phyloP scores from a whole-genome alignment of 2,888 invertebrate species.

The Apamea monoglypha region DNA sequence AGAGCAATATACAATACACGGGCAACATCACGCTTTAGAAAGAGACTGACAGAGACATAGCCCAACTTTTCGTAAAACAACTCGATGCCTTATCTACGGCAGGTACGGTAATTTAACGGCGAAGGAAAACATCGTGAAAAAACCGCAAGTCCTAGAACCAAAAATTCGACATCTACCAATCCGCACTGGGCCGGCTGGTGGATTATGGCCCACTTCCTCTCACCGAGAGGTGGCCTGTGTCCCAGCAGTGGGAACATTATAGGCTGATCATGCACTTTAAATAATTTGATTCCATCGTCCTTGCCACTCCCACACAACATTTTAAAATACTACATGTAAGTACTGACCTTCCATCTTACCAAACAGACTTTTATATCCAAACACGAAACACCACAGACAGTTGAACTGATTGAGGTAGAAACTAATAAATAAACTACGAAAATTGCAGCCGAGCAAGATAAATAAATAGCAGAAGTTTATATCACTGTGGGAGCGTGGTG shows the following conservation, averaged over 20 bases:
- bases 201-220: not conserved
- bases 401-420: constrained; percentile 21
- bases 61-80: not conserved
- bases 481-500: constrained; percentile 16
- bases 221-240: not conserved
- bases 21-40: not conserved
- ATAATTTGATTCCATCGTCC: not conserved
- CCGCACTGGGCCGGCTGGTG: not conserved
- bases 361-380: constrained; percentile 37
- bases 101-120: not conserved
- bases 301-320: not conserved
- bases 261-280: not conserved
- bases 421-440: constrained; percentile 48
- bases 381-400: constrained; percentile 16
- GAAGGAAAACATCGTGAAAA: not conserved
- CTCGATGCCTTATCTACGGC: not conserved
- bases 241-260: not conserved
- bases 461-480: constrained; percentile 41
- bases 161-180: not conserved
- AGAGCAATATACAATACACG: not conserved
- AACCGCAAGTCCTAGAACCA: not conserved
- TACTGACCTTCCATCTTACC: constrained; percentile 5
- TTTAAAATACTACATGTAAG: not conserved
- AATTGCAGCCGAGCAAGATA: constrained; percentile 33
- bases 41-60: not conserved